Conservation (phyloP, 2,888 invertebrate species). For the Coecobrya sp. region DNA sequence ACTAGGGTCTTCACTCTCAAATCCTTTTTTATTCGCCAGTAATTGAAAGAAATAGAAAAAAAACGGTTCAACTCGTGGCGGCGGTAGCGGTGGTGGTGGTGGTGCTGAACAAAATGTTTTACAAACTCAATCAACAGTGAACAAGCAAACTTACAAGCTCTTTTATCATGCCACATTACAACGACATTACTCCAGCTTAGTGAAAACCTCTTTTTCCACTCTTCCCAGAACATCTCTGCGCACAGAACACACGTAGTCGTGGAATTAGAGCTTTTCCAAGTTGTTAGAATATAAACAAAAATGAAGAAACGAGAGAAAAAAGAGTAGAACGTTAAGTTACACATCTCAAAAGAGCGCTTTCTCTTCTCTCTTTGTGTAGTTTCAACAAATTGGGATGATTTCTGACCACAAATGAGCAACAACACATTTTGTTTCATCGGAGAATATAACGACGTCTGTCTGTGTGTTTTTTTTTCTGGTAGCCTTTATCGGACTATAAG, state of each 20-base stretch:
- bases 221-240: background rate
- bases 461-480: background rate
- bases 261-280: constrained; percentile 49
- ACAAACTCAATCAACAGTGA: constrained; percentile 73
- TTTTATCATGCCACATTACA: constrained; percentile 68
- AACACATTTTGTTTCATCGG: constrained; percentile 58
- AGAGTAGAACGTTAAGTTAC: background rate
- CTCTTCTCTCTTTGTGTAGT: background rate
- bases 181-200: constrained; percentile 60
- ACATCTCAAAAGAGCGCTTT: background rate
- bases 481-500: constrained; percentile 39
- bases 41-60: constrained; percentile 67
- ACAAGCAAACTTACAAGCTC: constrained; percentile 55
- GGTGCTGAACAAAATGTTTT: constrained; percentile 57
- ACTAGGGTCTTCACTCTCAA: constrained; percentile 9
- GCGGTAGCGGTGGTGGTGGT: background rate
- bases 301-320: background rate
- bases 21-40: constrained; percentile 59
- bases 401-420: constrained; percentile 76
- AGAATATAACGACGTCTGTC: background rate
- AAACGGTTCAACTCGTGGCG: constrained; percentile 22
- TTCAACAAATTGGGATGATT: constrained; percentile 76
- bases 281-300: constrained; percentile 55
- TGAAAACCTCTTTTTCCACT: background rate
- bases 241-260: background rate